Percentiles rank a stretch among this genome's conserved stretches.
These are phyloP conservation scores for Listronotus oregonensis DNA, from an alignment of 1,140 invertebrate species.

Conservation along the genomic window DNA sequence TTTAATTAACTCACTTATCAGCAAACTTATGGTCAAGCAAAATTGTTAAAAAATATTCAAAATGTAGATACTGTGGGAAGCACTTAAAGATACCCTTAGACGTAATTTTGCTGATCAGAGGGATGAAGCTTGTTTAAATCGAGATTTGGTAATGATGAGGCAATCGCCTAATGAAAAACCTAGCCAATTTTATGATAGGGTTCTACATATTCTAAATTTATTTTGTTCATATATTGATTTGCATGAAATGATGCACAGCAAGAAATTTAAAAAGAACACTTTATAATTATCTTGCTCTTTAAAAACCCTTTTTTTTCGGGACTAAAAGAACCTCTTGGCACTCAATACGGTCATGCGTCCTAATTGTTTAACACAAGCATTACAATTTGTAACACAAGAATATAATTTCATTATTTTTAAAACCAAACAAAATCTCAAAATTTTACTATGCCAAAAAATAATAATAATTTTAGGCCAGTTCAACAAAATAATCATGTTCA, in stretches of 20 bases:
- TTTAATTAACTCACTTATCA: too few species aligned
- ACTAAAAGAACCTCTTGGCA: constrained; percentile 16
- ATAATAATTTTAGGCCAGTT: background rate
- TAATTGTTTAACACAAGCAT: background rate
- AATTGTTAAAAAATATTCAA: constrained; percentile 21
- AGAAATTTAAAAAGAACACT: background rate
- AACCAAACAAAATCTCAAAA: background rate
- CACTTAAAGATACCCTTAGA: constrained; percentile 7
- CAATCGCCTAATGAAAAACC: constrained; percentile 14
- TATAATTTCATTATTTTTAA: constrained; percentile 26
- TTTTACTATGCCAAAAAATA: background rate
- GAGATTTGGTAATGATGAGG: constrained; percentile 13
- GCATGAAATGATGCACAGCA: constrained; percentile 4
- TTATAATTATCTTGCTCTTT: constrained; percentile 3
- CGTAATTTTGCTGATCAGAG: constrained; percentile 18
- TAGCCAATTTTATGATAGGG: constrained; percentile 21
- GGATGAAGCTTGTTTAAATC: constrained; percentile 8
- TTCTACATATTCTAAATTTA: constrained; percentile 7
- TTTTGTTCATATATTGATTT: constrained; percentile 7
- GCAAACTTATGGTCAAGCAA: constrained; percentile 17
- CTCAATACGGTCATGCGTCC: constrained; percentile 16
- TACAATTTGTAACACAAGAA: constrained; percentile 22
- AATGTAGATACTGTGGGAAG: constrained; percentile 6
- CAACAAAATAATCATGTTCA: background rate
- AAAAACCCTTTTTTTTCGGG: constrained; percentile 28